Evolutionary conservation across 2,888 invertebrate species (phyloP).

Genomic region (Trisateles emortualis): DNA sequence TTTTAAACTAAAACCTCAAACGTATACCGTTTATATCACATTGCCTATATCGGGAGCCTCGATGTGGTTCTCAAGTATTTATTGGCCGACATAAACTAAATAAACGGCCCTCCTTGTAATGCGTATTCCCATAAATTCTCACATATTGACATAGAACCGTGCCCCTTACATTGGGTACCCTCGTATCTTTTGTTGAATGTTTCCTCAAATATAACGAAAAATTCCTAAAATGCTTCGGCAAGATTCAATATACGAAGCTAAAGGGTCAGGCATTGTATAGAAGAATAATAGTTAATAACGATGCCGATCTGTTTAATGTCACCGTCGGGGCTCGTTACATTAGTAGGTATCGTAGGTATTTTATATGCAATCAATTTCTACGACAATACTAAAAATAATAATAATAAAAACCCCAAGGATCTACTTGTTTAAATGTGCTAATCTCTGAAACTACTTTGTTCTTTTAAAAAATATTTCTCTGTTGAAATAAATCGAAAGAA

Average conservation of each 20-base stretch:
- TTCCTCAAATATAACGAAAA: slow-evolving; percentile 66
- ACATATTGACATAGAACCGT: slow-evolving; percentile 67
- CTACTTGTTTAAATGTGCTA: no score
- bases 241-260: slow-evolving; percentile 60
- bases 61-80: slow-evolving; percentile 1
- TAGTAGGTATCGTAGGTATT: no score
- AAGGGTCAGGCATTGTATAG: slow-evolving; percentile 48
- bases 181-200: slow-evolving; percentile 72
- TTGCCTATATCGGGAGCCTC: background rate
- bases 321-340: background rate
- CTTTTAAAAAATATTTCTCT: no score
- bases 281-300: slow-evolving; percentile 47
- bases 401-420: no score
- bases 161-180: slow-evolving; percentile 62
- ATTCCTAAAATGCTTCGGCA: slow-evolving; percentile 61
- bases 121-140: slow-evolving; percentile 67
- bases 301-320: background rate
- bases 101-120: slow-evolving; percentile 13
- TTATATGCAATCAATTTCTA: no score
- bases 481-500: no score
- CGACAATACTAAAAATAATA: no score
- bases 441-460: no score
- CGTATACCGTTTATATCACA: background rate
- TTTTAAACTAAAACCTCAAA: background rate
- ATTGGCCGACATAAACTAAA: slow-evolving; percentile 16